Conservation (phyloP, 2,888 invertebrate genomes). For the Dugesia japonica region DNA sequence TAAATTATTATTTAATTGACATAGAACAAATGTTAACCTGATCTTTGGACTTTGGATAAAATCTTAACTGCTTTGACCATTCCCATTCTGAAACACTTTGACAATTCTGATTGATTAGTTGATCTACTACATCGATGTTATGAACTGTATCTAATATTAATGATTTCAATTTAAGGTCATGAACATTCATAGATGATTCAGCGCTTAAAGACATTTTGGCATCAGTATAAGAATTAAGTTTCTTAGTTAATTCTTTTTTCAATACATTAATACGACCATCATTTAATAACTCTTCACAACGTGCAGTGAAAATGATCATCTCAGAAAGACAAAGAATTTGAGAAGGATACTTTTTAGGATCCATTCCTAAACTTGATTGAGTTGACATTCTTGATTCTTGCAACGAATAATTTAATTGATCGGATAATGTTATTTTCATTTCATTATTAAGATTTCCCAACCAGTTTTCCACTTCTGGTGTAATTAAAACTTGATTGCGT, state of each 20-base stretch:
- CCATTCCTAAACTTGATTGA: conserved; percentile 46
- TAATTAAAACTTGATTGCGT: conserved; percentile 57
- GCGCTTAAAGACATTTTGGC: conserved; percentile 45
- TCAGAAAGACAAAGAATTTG: conserved; percentile 67
- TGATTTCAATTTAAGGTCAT: conserved; percentile 72
- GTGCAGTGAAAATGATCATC: conserved; percentile 66
- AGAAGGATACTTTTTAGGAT: conserved; percentile 57
- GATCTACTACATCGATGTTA: conserved; percentile 66
- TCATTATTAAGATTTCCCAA: conserved; percentile 63
- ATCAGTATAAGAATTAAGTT: conserved; percentile 49
- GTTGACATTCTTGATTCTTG: conserved; percentile 47
- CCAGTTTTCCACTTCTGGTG: conserved; percentile 53
- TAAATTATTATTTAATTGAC: too few species aligned
- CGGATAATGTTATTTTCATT: conserved; percentile 64
- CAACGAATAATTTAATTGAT: conserved; percentile 55
- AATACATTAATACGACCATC: conserved; percentile 50
- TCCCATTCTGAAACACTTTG: conserved; percentile 63
- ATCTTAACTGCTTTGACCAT: conserved; percentile 84
- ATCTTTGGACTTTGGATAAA: conserved; percentile 35
- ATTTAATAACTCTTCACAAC: conserved; percentile 64
- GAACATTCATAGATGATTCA: conserved; percentile 46
- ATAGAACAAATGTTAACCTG: too few species aligned
- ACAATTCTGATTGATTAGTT: conserved; percentile 57
- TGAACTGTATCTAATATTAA: conserved; percentile 81
- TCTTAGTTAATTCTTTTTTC: conserved; percentile 43